Base-by-base conservation (phyloP, 2,113 vertebrate species). In the Erythrocercus mccallii region DNA sequence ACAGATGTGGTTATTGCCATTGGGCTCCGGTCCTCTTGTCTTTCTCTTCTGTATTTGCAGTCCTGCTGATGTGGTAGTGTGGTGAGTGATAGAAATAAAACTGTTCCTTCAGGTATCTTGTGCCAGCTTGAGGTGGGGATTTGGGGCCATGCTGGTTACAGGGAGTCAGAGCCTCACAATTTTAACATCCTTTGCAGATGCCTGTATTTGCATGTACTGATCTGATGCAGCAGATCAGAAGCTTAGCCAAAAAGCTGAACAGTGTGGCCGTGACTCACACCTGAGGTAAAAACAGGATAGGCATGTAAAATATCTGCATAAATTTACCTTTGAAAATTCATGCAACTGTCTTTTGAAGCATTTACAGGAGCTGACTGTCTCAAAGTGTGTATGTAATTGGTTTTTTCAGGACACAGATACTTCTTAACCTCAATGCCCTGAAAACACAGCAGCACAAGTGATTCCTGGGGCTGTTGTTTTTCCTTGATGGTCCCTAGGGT, bases 381-480 rank as follows among this genome's bases (percentile, higher is more conserved):
- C 42, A 65, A 71, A 94, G n/a, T 37, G n/a, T 72, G 37, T 58
- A 81, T 77, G 80, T 91, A 92, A 92, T 83, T 84, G 25, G 0
- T 0, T 35, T 53, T 54, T 56, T 76, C 22, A 9, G 30, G 20
- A 58, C 78, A 86, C 15, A 79, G 45, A 86, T 70, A 73, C 68
- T 77, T 91, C 68, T 82, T 91, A 90, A 91, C 76, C 28, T 61
- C 85, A 35, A 14, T n/a, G 51, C 76, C 65, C 58, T 82, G 91
- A 81, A 95, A 96, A 92, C 70, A 56, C 20, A 93, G 37, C 90
- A 78, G 61, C 6, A 78, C 58, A 81, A 81, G 60, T 78, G 69
- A 56, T 94, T 89, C 92, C 83, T 96, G 78, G 74, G 60, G 57
- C 88, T 82, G 37, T 72, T 91, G 30, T 92, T 96, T 74, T 94